Evolutionary conservation across 2,888 invertebrate genomes (phyloP).

Genomic region (Aporophyla lueneburgensis): DNA sequence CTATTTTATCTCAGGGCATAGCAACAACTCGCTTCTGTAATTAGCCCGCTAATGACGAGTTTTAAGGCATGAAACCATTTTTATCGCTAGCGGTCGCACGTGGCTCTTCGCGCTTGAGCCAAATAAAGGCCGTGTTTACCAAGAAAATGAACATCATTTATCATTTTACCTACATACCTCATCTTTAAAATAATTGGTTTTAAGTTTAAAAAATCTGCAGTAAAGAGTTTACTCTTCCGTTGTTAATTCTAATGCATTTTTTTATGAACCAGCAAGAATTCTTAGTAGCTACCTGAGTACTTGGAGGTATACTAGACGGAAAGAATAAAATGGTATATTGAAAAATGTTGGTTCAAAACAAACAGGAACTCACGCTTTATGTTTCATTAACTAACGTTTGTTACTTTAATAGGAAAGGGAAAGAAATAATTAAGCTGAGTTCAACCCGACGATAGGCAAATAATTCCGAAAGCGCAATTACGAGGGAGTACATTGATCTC

Average conservation of each 20-base stretch:
- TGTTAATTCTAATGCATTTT: not conserved
- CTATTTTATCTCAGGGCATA: slow-evolving; percentile 76
- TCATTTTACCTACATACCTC: not conserved
- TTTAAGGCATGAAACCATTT: slow-evolving; percentile 67
- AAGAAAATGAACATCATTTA: slow-evolving; percentile 8
- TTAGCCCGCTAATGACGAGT: slow-evolving; percentile 76
- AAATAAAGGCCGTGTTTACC: not conserved
- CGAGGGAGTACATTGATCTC: slow-evolving; percentile 55
- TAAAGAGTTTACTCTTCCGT: not conserved
- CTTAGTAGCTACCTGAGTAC: not conserved
- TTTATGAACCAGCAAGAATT: too few relatives aligned
- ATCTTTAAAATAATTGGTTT: not conserved
- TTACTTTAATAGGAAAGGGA: slow-evolving; percentile 11
- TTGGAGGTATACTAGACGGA: too few relatives aligned
- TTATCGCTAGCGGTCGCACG: slow-evolving; percentile 51
- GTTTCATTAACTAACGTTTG: slow-evolving; percentile 10
- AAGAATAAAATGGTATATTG: too few relatives aligned
- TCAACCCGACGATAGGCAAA: slow-evolving; percentile 53
- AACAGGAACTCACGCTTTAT: not conserved
- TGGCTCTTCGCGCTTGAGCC: not conserved
- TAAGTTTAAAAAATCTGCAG: too few relatives aligned
- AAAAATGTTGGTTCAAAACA: not conserved
- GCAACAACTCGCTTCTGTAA: slow-evolving; percentile 76
- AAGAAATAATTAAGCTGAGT: slow-evolving; percentile 37
- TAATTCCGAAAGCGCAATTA: slow-evolving; percentile 51